Evolutionary conservation across 2,113 vertebrate genomes (phyloP).

Genomic region (Erpornis zantholeuca): DNA sequence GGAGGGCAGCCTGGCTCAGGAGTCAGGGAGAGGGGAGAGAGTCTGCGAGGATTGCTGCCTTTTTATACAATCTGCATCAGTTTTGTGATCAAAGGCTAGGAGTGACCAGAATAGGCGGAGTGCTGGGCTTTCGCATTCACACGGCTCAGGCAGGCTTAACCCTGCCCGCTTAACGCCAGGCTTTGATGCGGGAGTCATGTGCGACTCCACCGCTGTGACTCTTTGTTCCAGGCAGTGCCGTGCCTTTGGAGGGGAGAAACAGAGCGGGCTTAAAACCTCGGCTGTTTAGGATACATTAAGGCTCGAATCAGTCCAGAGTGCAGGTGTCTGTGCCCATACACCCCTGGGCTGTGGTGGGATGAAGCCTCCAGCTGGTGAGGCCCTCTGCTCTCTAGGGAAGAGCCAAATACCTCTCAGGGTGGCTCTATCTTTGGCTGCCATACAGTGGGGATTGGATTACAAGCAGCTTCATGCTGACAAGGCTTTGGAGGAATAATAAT

Average conservation of each 20-base stretch:
- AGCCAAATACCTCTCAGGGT: neutral
- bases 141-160: neutral
- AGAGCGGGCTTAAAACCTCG: neutral
- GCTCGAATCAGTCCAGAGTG: neutral
- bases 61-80: neutral
- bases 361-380: neutral
- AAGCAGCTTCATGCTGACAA: slow-evolving; percentile 41
- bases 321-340: rapidly evolving
- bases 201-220: rapidly evolving
- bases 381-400: neutral
- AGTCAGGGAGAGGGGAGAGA: neutral
- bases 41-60: neutral
- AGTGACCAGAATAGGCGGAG: neutral
- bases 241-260: neutral
- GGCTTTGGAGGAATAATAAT: slow-evolving; percentile 46
- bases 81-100: slow-evolving; percentile 31
- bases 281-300: neutral
- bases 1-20: neutral
- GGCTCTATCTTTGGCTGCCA: slow-evolving; percentile 8
- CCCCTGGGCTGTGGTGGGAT: neutral
- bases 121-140: neutral
- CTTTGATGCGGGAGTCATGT: neutral
- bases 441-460: slow-evolving; percentile 28
- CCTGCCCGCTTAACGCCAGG: rapidly evolving
- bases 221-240: neutral